Evolutionary conservation across 1,140 invertebrate genomes (phyloP).

Genomic region (Pararge aegeria): DNA sequence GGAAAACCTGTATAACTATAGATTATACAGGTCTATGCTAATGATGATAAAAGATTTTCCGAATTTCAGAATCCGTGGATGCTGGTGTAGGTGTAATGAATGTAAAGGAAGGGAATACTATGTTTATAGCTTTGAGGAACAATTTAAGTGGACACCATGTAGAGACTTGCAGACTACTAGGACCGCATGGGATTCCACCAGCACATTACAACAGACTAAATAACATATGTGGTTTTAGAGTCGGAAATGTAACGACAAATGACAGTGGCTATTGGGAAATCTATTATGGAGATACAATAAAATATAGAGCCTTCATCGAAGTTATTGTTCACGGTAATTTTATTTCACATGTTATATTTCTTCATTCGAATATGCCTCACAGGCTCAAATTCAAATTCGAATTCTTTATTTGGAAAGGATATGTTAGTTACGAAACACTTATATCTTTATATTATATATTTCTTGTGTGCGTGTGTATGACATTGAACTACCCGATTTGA

Average conservation of each 20-base stretch:
- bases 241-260: conserved; percentile 28
- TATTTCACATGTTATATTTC: neutral
- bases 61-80: conserved; percentile 46
- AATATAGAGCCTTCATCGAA: conserved; percentile 39
- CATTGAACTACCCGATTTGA: too few relatives aligned
- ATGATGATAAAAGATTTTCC: neutral
- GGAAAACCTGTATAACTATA: too few relatives aligned
- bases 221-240: conserved; percentile 44
- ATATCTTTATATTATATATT: too few relatives aligned
- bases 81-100: conserved; percentile 39
- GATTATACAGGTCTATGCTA: too few relatives aligned
- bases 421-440: too few relatives aligned
- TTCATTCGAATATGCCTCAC: too few relatives aligned
- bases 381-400: too few relatives aligned
- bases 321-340: conserved; percentile 51
- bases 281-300: conserved; percentile 42
- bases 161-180: conserved; percentile 46
- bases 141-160: conserved; percentile 26
- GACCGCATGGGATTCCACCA: conserved; percentile 33
- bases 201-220: conserved; percentile 16
- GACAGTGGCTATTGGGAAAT: conserved; percentile 54
- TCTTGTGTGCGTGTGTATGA: too few relatives aligned
- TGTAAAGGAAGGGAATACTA: conserved; percentile 48
- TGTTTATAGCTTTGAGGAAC: conserved; percentile 45
- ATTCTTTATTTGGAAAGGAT: too few relatives aligned